Base-by-base conservation (phyloP, 1,140 invertebrate genomes). In the Trinorchestia longiramus region DNA sequence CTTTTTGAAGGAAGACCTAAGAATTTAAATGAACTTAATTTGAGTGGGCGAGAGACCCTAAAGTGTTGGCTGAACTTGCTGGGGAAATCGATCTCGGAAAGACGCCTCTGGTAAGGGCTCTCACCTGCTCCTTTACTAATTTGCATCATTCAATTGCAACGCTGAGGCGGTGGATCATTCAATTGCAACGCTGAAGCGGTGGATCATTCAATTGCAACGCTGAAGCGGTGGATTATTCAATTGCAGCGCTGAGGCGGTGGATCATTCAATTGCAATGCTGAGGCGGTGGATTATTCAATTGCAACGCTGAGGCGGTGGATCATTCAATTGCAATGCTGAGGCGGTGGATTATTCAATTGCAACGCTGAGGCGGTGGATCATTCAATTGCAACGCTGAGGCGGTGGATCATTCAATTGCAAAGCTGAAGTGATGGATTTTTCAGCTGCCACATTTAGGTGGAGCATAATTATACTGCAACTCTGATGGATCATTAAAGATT, bases 1-100 rank as follows among this genome's bases (percentile, higher is more conserved):
- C 92, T 94, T 94, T 94, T 94, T 94, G 92, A 94, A 94, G 43
- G 92, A 94, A 94, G 92, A 94, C 92, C 92, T 94, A 94, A 94
- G 92, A 94, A 94, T 94, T 94, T 94, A 94, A 94, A 94, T 47
- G 92, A 94, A 94, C 92, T 94, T 94, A 94, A 94, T 94, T 94
- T 94, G 43, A 94, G 92, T 94, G 92, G 92, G 92, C 92, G 92
- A 44, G 92, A 94, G 92, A 45, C 88, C 36, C 92, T 45, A 94
- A 94, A 45, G 92, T 94, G 92, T 94, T 19, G 92, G 41, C 43
- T 23, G 40, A 94, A 94, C 43, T 94, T 94, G 88, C 92, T 45
- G 43, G 92, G 41, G 92, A 94, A 94, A 94, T 94, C 92, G 92
- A 94, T 94, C 92, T 43, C 88, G 41, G 92, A 11, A 94, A 94